Percentiles rank a stretch among this genome's conserved stretches.
Evolutionary conservation across 2,113 vertebrate genomes (phyloP).

Genomic region (Formicarius rufipectus): DNA sequence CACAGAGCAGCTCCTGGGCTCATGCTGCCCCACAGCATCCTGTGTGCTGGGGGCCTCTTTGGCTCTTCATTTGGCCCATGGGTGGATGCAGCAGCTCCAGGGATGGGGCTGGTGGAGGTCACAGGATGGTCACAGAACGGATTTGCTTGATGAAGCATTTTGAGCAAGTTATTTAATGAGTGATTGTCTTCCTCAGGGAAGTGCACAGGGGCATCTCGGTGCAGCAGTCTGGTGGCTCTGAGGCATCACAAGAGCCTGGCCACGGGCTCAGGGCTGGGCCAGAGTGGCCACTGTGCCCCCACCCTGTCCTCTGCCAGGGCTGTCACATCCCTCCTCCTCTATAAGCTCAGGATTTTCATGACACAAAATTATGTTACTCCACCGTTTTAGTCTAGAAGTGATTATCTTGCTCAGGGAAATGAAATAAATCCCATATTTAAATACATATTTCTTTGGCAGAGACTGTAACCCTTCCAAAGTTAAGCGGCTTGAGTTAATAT

Average conservation of each 20-base stretch:
- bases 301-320: accelerated
- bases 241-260: not conserved
- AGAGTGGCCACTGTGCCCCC: not conserved
- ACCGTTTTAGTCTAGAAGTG: not conserved
- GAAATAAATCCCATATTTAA: constrained; percentile 24
- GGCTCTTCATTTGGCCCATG: not conserved
- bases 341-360: not conserved
- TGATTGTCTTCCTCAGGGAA: accelerated
- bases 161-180: not conserved
- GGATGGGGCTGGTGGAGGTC: not conserved
- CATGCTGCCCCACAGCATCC: not conserved
- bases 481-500: not conserved
- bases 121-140: not conserved
- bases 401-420: constrained; percentile 24
- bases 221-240: not conserved
- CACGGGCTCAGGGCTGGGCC: not conserved
- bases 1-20: not conserved
- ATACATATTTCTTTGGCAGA: not conserved
- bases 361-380: not conserved
- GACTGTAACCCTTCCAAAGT: not conserved
- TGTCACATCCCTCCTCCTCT: not conserved
- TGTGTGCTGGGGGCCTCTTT: not conserved
- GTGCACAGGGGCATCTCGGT: accelerated
- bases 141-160: not conserved
- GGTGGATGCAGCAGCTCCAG: not conserved